Percentiles rank a stretch among this genome's conserved stretches.
Evolutionary conservation across 2,797 vertebrate genomes (phyloP).

Genomic region (Pteropus rufus): DNA sequence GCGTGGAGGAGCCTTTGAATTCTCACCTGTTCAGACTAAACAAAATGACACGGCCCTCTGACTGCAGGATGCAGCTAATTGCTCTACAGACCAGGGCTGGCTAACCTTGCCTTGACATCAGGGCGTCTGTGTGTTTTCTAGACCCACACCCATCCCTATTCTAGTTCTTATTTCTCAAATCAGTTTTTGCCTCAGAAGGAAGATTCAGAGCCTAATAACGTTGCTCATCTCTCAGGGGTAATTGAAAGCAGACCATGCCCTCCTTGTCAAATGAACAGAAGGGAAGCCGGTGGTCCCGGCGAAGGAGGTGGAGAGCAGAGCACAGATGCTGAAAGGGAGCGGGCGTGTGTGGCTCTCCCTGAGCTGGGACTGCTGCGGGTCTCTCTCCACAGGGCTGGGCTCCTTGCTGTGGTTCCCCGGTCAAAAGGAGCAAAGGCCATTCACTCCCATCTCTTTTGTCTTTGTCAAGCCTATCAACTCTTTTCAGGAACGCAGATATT

Average conservation of each 20-base stretch:
- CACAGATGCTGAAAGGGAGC: fast-evolving
- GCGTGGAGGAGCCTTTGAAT: background rate
- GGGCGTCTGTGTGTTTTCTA: background rate
- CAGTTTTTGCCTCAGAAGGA: background rate
- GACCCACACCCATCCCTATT: background rate
- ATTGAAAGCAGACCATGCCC: fast-evolving
- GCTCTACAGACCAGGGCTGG: background rate
- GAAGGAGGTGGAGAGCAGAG: background rate
- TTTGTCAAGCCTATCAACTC: background rate
- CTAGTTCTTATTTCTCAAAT: background rate
- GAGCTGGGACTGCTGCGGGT: fast-evolving
- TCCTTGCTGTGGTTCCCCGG: fast-evolving
- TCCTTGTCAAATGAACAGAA: background rate
- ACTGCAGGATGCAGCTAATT: fast-evolving
- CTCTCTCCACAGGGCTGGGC: fast-evolving
- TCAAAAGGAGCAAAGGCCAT: fast-evolving
- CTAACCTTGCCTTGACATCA: background rate
- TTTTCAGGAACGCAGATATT: background rate
- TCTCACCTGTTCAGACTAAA: background rate
- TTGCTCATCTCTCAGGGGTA: background rate
- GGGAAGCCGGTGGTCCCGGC: fast-evolving
- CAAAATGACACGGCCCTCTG: fast-evolving
- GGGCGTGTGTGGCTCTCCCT: fast-evolving
- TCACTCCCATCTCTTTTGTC: background rate
- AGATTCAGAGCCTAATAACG: background rate